Percentiles rank a stretch among this genome's conserved stretches.
Conservation (phyloP, 2,113 vertebrate species). For the Benitochromis conjunctus region DNA sequence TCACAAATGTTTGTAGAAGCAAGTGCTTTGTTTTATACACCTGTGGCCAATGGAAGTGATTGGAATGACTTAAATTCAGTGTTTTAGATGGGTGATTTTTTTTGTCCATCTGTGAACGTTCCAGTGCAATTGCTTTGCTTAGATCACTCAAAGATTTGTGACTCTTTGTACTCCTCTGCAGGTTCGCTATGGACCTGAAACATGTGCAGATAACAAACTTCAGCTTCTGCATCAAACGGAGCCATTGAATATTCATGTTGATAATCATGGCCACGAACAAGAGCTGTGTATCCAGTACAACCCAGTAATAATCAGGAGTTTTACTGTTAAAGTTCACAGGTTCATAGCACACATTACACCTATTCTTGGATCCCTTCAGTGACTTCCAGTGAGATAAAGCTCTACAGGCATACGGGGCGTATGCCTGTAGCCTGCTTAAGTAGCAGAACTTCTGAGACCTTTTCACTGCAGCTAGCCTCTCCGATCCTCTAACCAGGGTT, state of each 20-base stretch:
- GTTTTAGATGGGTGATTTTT: background rate
- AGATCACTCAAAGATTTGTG: background rate
- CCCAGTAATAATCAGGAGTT: background rate
- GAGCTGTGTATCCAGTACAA: background rate
- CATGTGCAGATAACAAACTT: fast-evolving
- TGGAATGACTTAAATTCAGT: background rate
- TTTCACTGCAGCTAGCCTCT: background rate
- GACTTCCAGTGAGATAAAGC: background rate
- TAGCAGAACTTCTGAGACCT: background rate
- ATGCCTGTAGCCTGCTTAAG: background rate
- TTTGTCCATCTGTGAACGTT: background rate
- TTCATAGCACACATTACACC: background rate
- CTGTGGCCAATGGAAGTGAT: background rate
- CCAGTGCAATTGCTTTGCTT: background rate
- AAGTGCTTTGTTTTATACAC: background rate
- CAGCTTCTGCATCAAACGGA: background rate
- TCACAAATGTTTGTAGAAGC: background rate
- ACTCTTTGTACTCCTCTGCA: background rate
- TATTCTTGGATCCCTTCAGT: background rate
- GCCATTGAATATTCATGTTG: background rate
- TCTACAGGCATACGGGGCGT: too few relatives aligned
- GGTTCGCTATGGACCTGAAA: background rate
- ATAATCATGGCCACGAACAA: fast-evolving
- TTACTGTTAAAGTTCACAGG: background rate
- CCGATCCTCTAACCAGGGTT: background rate